Evolutionary conservation across 2,797 vertebrate genomes (phyloP).

Genomic region (Sciaenops ocellatus): DNA sequence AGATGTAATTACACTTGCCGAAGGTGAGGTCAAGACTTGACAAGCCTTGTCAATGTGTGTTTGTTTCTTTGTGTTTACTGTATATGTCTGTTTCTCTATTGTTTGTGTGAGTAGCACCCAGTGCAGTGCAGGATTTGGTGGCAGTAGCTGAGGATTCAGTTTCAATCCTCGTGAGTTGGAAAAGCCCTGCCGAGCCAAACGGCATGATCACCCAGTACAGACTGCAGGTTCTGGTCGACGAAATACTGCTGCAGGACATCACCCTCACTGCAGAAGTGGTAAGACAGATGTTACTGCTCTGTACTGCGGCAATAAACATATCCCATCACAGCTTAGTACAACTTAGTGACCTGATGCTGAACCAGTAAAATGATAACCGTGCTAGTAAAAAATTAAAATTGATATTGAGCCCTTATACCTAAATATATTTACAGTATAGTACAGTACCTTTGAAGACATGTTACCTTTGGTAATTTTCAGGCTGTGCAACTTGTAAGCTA

Average conservation of each 20-base stretch:
- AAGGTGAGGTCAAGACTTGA: slow-evolving; percentile 85
- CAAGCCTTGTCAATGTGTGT: not conserved
- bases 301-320: not conserved
- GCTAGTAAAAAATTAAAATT: too few species aligned
- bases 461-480: too few species aligned
- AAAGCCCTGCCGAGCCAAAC: slow-evolving; percentile 90
- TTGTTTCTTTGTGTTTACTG: not conserved
- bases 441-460: too few species aligned
- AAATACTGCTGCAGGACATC: slow-evolving; percentile 88
- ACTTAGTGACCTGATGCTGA: too few species aligned
- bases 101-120: slow-evolving; percentile 85
- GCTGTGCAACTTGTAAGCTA: not conserved
- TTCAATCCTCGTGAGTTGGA: slow-evolving; percentile 91
- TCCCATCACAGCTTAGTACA: not conserved
- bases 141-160: slow-evolving; percentile 90
- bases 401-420: not conserved
- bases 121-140: slow-evolving; percentile 88
- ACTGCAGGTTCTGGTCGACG: slow-evolving; percentile 84
- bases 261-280: slow-evolving; percentile 86
- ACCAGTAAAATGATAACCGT: too few species aligned
- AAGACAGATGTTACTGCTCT: slow-evolving; percentile 66
- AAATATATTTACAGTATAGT: not conserved
- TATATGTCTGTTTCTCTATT: slow-evolving; percentile 21
- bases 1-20: slow-evolving; percentile 88
- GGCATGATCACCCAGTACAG: slow-evolving; percentile 93